phyloP scores from a whole-genome alignment of 2,888 invertebrate species.

The Drosophila multiciliata region DNA sequence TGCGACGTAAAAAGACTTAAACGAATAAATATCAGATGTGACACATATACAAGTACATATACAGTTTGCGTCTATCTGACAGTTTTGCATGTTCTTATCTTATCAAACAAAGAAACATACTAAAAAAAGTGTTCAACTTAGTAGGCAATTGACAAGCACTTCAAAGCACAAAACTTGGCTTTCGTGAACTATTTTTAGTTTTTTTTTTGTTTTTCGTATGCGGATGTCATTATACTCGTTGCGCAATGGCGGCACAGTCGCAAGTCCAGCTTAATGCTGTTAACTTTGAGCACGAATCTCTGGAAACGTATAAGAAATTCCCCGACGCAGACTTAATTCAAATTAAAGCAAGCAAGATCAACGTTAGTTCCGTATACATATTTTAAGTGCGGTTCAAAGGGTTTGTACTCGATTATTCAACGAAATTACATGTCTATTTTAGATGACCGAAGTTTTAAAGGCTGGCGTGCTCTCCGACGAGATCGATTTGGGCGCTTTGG shows the following conservation, averaged over 20 bases:
- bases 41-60: conserved; percentile 27
- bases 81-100: conserved; percentile 56
- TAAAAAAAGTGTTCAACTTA: conserved; percentile 42
- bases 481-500: conserved; percentile 92
- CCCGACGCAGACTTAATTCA: conserved; percentile 35
- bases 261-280: conserved; percentile 39
- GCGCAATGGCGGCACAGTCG: conserved; percentile 46
- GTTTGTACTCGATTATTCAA: not conserved
- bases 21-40: conserved; percentile 21
- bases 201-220: conserved; percentile 31
- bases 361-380: conserved; percentile 52
- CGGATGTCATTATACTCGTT: conserved; percentile 32
- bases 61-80: conserved; percentile 20
- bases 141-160: conserved; percentile 50
- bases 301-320: conserved; percentile 36
- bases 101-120: conserved; percentile 48
- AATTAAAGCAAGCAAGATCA: conserved; percentile 22
- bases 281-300: conserved; percentile 12
- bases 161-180: conserved; percentile 55
- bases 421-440: conserved; percentile 26
- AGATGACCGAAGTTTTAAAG: conserved; percentile 94
- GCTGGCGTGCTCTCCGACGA: conserved; percentile 94
- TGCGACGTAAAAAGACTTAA: not conserved
- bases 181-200: conserved; percentile 22
- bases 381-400: conserved; percentile 12